These are phyloP conservation scores for Xestia sexstrigata DNA, from an alignment of 2,888 invertebrate species.

Conservation along the genomic window DNA sequence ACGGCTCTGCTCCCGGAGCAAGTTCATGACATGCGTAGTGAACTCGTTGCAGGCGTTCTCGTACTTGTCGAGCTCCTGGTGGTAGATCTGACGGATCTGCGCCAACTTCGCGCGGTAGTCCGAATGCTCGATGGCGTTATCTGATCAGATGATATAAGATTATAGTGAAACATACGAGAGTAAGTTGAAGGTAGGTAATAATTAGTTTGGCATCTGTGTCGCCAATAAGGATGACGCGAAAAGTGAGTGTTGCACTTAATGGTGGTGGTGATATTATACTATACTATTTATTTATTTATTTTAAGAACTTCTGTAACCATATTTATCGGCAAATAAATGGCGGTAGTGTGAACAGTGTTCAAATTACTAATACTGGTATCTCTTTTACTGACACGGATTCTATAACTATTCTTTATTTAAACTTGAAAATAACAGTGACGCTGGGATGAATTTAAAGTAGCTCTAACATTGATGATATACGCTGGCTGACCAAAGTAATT, in stretches of 20 bases:
- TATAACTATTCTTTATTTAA: too few species aligned
- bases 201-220: not conserved
- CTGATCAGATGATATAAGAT: slow-evolving; percentile 74
- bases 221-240: not conserved
- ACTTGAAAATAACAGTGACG: too few species aligned
- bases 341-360: not conserved
- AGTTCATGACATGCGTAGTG: slow-evolving; percentile 99
- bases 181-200: not conserved
- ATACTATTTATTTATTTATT: too few species aligned
- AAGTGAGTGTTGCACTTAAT: not conserved
- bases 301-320: too few species aligned
- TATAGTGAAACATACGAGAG: not conserved
- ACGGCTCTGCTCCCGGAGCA: slow-evolving; percentile 98
- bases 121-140: slow-evolving; percentile 99
- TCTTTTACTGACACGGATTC: not conserved
- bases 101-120: slow-evolving; percentile 99
- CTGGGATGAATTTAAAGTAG: too few species aligned
- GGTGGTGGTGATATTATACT: too few species aligned
- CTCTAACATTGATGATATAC: too few species aligned
- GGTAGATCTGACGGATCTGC: slow-evolving; percentile 99
- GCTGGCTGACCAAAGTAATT: too few species aligned
- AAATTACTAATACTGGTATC: not conserved
- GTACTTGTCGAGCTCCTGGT: slow-evolving; percentile 99
- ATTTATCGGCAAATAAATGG: too few species aligned
- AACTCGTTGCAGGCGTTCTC: slow-evolving; percentile 99